Base-by-base conservation (phyloP, 2,888 invertebrate genomes). In the Galeopsomyia nigrocyanea region DNA sequence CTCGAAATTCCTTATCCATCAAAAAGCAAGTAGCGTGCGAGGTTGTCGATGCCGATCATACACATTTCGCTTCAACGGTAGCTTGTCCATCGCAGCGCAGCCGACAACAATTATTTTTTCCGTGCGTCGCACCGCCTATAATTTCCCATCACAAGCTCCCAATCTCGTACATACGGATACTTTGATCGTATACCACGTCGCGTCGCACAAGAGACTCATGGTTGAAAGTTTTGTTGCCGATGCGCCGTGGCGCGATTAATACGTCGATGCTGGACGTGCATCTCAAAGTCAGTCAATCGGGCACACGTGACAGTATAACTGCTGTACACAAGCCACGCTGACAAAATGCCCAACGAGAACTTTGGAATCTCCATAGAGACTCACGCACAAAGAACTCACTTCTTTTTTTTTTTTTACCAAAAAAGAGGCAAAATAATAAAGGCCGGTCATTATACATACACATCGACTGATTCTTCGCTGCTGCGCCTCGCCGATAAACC, bases 1-100 rank as follows among this genome's bases (percentile, higher is more conserved):
- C 26, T 26, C 26, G 26, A 26, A 26, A 26, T 26, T 26, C 26
- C 65, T 77, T 71, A 73, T 75, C 79, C 79, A 82, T 82, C 82
- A 73, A 66, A 78, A 76, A 77, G 10, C 7, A 10, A 39, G 39
- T 39, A 39, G 39, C 39, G 10, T 39, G 26, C 26, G 10, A 39
- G 39, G 39, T 39, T 39, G 39, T 39, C 39, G 39, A 39, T 39
- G 39, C 39, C 39, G 10, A 39, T 39, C 39, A 39, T 7, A 39
- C 7, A 10, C 39, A 61, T 22, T n/a, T 21, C 3, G 53, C 39
- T 39, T 26, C n/a, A 26, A 31, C 39, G 53, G 22, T 22, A 21
- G 46, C 60, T 19, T 17, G 46, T 17, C 46, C 58, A 19, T 14
- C 53, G 51, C 58, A 39, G 26, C 57, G 49, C 49, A 49, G 17